Evolutionary conservation across 2,888 invertebrate genomes (phyloP).

Genomic region (Dysmachus trigonus): DNA sequence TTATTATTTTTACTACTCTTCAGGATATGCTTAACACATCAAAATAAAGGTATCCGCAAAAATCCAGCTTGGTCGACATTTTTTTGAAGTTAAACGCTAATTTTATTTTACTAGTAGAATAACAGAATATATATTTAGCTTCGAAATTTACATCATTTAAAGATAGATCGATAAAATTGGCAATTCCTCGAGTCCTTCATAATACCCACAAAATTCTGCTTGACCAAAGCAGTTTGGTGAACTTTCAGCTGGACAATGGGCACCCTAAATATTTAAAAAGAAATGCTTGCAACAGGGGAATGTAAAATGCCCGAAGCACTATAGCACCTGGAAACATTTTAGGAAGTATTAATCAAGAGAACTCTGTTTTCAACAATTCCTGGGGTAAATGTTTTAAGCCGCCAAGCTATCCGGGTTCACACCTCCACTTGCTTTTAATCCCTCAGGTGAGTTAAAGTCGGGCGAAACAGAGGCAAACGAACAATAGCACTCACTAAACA

Average conservation of each 20-base stretch:
- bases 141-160: neutral
- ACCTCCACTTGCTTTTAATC: neutral
- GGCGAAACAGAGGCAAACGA: neutral
- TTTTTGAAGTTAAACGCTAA: too few species aligned
- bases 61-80: too few species aligned
- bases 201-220: neutral
- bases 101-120: too few species aligned
- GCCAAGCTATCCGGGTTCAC: neutral
- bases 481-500: conserved; percentile 24
- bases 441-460: conserved; percentile 25
- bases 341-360: neutral
- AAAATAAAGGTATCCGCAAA: too few species aligned
- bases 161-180: neutral
- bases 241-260: neutral
- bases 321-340: neutral
- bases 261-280: neutral
- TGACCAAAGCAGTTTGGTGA: neutral
- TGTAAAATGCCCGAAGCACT: neutral
- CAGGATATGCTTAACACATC: too few species aligned
- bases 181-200: neutral
- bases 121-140: neutral
- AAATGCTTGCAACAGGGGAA: neutral
- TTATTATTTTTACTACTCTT: too few species aligned
- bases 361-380: neutral
- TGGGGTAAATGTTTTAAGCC: neutral